phyloP scores from a whole-genome alignment of 2,888 invertebrate species.

The Nycteola revayana region DNA sequence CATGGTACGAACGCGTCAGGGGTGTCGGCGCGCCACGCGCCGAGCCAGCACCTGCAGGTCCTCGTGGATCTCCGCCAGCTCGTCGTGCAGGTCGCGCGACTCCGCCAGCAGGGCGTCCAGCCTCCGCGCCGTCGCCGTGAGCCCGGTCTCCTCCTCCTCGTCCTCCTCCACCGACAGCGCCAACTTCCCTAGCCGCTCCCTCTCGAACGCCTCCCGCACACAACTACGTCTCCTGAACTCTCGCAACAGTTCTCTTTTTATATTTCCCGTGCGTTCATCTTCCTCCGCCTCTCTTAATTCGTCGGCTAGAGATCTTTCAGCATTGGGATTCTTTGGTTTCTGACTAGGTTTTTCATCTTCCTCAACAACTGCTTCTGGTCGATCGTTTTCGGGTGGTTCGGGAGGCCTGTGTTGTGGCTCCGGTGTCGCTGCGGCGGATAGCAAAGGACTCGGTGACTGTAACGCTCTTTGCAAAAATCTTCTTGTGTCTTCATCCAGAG shows the following conservation, averaged over 20 bases:
- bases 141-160: slow-evolving; percentile 50
- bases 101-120: slow-evolving; percentile 71
- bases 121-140: slow-evolving; percentile 61
- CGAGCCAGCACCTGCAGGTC: slow-evolving; percentile 80
- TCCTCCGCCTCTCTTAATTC: slow-evolving; percentile 70
- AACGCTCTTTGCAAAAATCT: slow-evolving; percentile 67
- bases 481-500: slow-evolving; percentile 66
- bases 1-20: slow-evolving; percentile 72
- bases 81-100: slow-evolving; percentile 67
- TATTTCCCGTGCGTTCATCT: slow-evolving; percentile 43
- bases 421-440: slow-evolving; percentile 41
- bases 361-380: slow-evolving; percentile 6
- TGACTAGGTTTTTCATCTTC: slow-evolving; percentile 20
- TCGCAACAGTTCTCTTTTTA: slow-evolving; percentile 41
- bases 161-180: slow-evolving; percentile 74
- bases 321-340: slow-evolving; percentile 24
- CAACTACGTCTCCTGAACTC: slow-evolving; percentile 51
- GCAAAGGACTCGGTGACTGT: slow-evolving; percentile 55
- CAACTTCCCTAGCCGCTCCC: slow-evolving; percentile 65
- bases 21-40: slow-evolving; percentile 63
- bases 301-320: slow-evolving; percentile 62
- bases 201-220: slow-evolving; percentile 55
- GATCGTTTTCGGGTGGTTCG: slow-evolving; percentile 8
- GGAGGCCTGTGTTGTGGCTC: slow-evolving; percentile 35
- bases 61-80: slow-evolving; percentile 72